Evolutionary conservation across 2,113 vertebrate species (phyloP), one percentile per base, ranked within the genome.

Genomic region (Eublepharis macularius): DNA sequence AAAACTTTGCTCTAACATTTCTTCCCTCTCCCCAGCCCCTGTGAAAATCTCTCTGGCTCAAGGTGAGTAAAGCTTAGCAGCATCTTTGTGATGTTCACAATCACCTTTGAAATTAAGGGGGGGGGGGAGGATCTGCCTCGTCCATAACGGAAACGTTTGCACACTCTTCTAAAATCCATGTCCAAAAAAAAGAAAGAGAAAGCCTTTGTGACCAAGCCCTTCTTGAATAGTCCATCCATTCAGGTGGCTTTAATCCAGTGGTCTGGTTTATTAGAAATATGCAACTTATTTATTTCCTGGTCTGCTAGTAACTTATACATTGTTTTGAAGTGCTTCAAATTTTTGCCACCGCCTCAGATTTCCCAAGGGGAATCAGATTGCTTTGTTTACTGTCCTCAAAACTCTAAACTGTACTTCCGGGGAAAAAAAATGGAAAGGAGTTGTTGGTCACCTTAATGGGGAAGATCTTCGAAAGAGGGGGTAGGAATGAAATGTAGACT

Each of bases 321-420:
- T 41, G 2, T 24, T 39, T 60, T 26, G 57, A 63, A 39, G 24
- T 12, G 6, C 36, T 39, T 70, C n/a, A 41, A 36, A 70, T 21
- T 39, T 70, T 17, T 8, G 36, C 34, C 12, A 24, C 21, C 51
- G 14, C 19, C 24, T 21, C 10, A 3, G 41, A 83, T 57, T 49
- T 90, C 87, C 88, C 89, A 34, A 0, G 80, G 77, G 86, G 80
- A 76, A 85, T 54, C 57, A 85, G 45, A 66, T 77, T 41, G 34
- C 90, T 89, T 51, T 77, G 83, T 88, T 94, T 74, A 60, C 54
- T 93, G 95, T 93, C 92, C 91, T 91, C 89, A 92, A 70, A 69
- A 5, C n/a, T 36, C 66, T 17, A 69, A 34, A 36, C 66, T 34
- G 16, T 21, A 14, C 17, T 24, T 36, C 49, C 13, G 47, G 74